Conservation (phyloP, 2,797 vertebrate genomes). For the Borostomias antarcticus region DNA sequence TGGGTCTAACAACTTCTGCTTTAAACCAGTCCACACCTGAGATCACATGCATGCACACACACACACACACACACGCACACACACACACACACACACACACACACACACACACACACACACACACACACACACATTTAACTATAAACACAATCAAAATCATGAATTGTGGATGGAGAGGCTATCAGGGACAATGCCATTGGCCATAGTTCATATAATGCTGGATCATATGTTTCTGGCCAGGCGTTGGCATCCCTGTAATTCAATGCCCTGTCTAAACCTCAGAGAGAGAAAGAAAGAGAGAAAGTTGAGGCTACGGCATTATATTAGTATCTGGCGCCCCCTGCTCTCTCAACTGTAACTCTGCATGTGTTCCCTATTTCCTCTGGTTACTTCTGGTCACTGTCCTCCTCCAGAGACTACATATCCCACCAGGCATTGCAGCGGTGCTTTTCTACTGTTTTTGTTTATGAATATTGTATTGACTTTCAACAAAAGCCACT, state of each 20-base stretch:
- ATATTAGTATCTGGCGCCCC: slow-evolving; percentile 42
- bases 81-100: too few species aligned
- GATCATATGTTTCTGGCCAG: slow-evolving; percentile 39
- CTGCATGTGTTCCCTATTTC: slow-evolving; percentile 14
- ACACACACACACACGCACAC: too few species aligned
- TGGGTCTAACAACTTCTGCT: too few species aligned
- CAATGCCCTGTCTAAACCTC: slow-evolving; percentile 25
- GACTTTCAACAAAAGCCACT: too few species aligned
- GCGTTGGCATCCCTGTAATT: slow-evolving; percentile 43
- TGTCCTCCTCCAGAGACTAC: slow-evolving; percentile 44
- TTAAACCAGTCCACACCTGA: too few species aligned
- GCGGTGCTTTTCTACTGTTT: too few species aligned
- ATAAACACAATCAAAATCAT: background rate
- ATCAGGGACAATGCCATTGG: background rate
- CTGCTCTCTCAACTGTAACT: slow-evolving; percentile 47
- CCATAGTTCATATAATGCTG: slow-evolving; percentile 36
- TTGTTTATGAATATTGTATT: too few species aligned
- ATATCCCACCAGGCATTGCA: too few species aligned
- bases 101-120: too few species aligned
- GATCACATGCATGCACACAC: slow-evolving; percentile 5
- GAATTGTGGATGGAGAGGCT: background rate
- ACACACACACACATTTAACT: too few species aligned
- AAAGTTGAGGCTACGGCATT: background rate
- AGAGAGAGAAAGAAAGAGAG: slow-evolving; percentile 28
- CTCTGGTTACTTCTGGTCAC: background rate